Percentiles rank a stretch among this genome's conserved stretches.
Evolutionary conservation across 2,113 vertebrate genomes (phyloP).

Genomic region (Rousettus leschenaultii): DNA sequence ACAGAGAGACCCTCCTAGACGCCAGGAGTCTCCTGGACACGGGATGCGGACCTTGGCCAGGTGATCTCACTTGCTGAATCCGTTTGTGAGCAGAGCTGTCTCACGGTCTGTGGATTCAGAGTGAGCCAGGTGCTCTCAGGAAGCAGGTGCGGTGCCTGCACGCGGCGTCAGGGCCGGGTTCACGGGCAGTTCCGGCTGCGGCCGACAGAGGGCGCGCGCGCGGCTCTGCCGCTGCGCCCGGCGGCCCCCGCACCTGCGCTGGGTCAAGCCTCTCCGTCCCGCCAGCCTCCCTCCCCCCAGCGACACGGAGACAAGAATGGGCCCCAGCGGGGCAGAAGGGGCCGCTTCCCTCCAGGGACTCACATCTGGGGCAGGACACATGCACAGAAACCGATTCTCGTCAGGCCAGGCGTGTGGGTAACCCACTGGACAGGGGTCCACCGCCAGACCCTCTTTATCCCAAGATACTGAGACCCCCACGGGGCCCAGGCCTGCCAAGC

Average conservation of each 20-base stretch:
- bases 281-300: not conserved
- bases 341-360: not conserved
- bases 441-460: not conserved
- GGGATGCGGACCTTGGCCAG: not conserved
- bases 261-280: no score
- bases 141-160: fast-evolving
- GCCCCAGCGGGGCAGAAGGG: not conserved
- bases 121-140: not conserved
- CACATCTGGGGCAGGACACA: not conserved
- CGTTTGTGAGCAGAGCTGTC: not conserved
- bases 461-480: not conserved
- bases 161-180: not conserved
- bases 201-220: not conserved
- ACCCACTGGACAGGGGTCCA: not conserved
- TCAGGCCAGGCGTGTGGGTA: not conserved
- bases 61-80: not conserved
- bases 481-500: not conserved
- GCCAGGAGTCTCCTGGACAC: no score
- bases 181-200: not conserved
- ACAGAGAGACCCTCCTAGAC: not conserved
- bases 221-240: not conserved
- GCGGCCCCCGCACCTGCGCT: not conserved
- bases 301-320: not conserved
- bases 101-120: not conserved
- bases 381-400: no score